Percentiles rank a stretch among this genome's conserved stretches.
Evolutionary conservation across 1,140 invertebrate species (phyloP).

Genomic region (Trichoplusia ni): DNA sequence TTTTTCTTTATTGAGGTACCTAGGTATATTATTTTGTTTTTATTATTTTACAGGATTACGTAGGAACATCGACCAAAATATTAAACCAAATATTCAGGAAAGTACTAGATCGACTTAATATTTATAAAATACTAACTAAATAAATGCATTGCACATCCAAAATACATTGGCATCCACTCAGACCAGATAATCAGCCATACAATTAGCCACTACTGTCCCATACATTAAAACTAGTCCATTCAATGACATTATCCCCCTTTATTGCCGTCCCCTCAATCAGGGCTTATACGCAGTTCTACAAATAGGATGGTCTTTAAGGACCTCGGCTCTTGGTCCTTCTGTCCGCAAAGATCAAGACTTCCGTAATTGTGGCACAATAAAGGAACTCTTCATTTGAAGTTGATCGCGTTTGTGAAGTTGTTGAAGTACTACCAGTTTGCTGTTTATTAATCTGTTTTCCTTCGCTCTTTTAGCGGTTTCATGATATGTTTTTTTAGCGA

Average conservation of each 20-base stretch:
- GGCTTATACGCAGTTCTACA: constrained; percentile 1
- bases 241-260: background rate
- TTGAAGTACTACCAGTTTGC: background rate
- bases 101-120: too few species aligned
- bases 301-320: constrained; percentile 6
- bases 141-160: background rate
- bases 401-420: constrained; percentile 5
- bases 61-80: too few species aligned
- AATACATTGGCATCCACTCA: background rate
- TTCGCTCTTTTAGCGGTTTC: too few species aligned
- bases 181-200: background rate
- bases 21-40: too few species aligned
- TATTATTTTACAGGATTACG: too few species aligned
- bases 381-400: constrained; percentile 3
- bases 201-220: background rate
- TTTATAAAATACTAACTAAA: too few species aligned
- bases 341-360: background rate
- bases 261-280: constrained; percentile 5
- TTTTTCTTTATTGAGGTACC: too few species aligned
- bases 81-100: too few species aligned
- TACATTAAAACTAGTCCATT: background rate
- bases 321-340: background rate
- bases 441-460: too few species aligned
- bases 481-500: too few species aligned
- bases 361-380: constrained; percentile 12